These are phyloP conservation scores for Diplolepis rosae DNA, from an alignment of 2,888 invertebrate species.

Conservation along the genomic window DNA sequence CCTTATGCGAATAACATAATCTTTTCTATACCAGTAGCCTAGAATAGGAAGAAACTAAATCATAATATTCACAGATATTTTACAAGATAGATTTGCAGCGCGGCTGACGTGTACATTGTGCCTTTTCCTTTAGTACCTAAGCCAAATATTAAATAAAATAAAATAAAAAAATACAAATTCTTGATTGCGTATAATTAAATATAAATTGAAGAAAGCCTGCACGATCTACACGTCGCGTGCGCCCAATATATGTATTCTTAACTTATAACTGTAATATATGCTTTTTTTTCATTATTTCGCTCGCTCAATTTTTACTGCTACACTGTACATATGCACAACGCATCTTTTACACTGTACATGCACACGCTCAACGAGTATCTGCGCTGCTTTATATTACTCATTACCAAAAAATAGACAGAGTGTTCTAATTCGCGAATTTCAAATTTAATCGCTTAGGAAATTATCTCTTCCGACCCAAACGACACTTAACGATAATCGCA, in stretches of 20 bases:
- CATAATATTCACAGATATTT: conserved; percentile 74
- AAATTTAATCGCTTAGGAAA: conserved; percentile 22
- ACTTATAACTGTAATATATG: conserved; percentile 68
- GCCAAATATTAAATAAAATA: background rate
- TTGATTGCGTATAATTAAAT: conserved; percentile 33
- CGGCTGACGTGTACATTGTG: conserved; percentile 62
- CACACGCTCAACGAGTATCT: conserved; percentile 68
- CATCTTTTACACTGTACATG: conserved; percentile 73
- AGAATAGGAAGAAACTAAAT: conserved; percentile 73
- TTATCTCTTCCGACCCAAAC: too few relatives aligned
- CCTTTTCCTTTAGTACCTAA: conserved; percentile 33
- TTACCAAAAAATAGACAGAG: conserved; percentile 45
- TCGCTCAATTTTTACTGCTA: conserved; percentile 64
- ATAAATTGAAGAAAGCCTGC: conserved; percentile 35
- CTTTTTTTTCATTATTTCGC: conserved; percentile 59
- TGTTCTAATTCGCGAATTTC: conserved; percentile 32
- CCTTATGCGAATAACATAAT: conserved; percentile 73
- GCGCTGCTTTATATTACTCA: conserved; percentile 61
- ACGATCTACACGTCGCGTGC: conserved; percentile 53
- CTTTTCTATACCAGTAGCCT: conserved; percentile 71
- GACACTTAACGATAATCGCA: background rate
- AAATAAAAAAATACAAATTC: conserved; percentile 13
- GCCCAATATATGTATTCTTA: conserved; percentile 61
- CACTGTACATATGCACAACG: conserved; percentile 74
- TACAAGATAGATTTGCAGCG: conserved; percentile 70